Percentiles rank a stretch among this genome's conserved stretches.
phyloP scores from a whole-genome alignment of 2,113 vertebrate genomes.

The Hippocampus comes region DNA sequence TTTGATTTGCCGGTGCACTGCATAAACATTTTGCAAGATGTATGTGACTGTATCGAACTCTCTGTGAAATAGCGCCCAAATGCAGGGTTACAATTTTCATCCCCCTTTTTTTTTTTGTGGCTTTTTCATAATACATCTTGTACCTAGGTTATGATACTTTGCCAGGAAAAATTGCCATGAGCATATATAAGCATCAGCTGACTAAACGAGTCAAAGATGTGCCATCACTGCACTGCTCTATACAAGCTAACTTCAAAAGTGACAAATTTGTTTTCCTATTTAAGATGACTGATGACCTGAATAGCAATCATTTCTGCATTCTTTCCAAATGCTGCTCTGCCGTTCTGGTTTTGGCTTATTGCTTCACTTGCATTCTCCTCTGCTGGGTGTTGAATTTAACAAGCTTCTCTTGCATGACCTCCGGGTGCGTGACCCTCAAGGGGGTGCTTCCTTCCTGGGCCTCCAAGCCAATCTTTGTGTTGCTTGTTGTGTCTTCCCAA shows the following conservation, averaged over 20 bases:
- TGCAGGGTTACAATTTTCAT: background rate
- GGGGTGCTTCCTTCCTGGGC: slow-evolving; percentile 41
- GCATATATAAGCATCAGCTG: background rate
- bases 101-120: no score
- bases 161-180: background rate
- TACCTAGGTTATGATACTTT: background rate
- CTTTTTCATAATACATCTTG: background rate
- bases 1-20: background rate
- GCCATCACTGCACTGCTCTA: slow-evolving; percentile 1
- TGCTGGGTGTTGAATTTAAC: slow-evolving; percentile 55
- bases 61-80: background rate
- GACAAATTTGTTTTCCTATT: slow-evolving; percentile 14
- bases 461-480: slow-evolving; percentile 27
- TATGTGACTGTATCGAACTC: background rate
- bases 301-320: slow-evolving; percentile 19
- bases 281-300: background rate
- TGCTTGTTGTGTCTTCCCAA: slow-evolving; percentile 27
- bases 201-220: slow-evolving; percentile 6
- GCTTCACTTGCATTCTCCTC: slow-evolving; percentile 25
- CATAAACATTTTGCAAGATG: background rate
- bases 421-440: slow-evolving; percentile 41
- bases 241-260: slow-evolving; percentile 2
- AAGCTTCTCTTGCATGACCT: slow-evolving; percentile 51
- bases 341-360: slow-evolving; percentile 43
- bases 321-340: slow-evolving; percentile 25